These are phyloP conservation scores for Stylophora pistillata DNA, from an alignment of 64 coral and sea anemone genomes.

Conservation along the genomic window DNA sequence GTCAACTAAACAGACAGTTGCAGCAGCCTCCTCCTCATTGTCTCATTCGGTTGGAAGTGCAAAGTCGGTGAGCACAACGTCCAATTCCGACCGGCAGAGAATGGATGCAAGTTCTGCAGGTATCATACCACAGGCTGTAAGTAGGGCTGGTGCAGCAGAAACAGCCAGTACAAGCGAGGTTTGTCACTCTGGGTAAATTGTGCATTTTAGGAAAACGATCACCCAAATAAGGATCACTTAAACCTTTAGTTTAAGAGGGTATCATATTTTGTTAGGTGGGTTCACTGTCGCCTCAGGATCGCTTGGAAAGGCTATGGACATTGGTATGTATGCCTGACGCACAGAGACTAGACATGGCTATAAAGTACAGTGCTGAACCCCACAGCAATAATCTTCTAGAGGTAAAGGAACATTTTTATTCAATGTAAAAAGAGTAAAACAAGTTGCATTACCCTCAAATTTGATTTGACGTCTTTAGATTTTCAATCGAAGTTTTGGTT, in stretches of 20 bases:
- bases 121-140: not conserved
- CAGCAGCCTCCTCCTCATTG: not conserved
- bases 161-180: conserved; percentile 22
- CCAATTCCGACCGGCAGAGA: not conserved
- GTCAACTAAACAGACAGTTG: conserved; percentile 8
- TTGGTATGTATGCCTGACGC: conserved; percentile 89
- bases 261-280: conserved; percentile 28
- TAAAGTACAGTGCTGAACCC: conserved; percentile 93
- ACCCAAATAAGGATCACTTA: too few species aligned
- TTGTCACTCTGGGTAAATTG: not conserved
- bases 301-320: conserved; percentile 88
- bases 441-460: too few species aligned
- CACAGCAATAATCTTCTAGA: conserved; percentile 58
- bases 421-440: too few species aligned
- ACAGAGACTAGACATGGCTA: conserved; percentile 89
- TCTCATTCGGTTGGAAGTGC: conserved; percentile 2
- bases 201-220: not conserved
- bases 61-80: not conserved
- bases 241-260: not conserved
- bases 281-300: conserved; percentile 63
- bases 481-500: too few species aligned
- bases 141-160: not conserved
- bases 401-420: conserved; percentile 21
- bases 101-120: not conserved
- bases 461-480: too few species aligned